Conservation (phyloP, 2,888 invertebrate species). For the Latrodectus elegans region DNA sequence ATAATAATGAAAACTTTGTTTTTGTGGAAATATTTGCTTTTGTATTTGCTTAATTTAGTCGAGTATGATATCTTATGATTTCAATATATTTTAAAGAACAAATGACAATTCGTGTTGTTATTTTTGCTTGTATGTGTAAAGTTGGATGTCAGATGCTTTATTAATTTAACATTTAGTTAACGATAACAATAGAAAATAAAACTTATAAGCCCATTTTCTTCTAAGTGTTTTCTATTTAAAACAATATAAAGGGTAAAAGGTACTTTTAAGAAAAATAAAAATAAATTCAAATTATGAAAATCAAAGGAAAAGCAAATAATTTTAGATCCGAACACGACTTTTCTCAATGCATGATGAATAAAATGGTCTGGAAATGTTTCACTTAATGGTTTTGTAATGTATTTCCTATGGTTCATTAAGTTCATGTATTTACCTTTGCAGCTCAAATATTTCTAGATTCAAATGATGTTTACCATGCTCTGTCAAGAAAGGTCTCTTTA, state of each 20-base stretch:
- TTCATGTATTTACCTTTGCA: constrained; percentile 44
- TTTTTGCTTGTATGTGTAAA: no score
- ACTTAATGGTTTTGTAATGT: constrained; percentile 56
- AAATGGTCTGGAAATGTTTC: neutral
- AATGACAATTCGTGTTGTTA: no score
- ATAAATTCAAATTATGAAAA: constrained; percentile 12
- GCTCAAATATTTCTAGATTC: constrained; percentile 25
- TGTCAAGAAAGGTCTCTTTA: neutral
- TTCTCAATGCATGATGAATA: constrained; percentile 12
- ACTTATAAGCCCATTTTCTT: no score
- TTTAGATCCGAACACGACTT: constrained; percentile 33
- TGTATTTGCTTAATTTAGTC: no score
- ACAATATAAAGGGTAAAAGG: neutral
- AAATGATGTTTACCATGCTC: constrained; percentile 43
- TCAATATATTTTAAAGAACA: no score
- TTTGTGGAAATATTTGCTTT: no score
- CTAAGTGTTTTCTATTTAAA: no score
- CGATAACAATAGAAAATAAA: no score
- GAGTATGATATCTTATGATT: no score
- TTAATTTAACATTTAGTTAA: no score
- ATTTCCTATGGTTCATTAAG: constrained; percentile 58
- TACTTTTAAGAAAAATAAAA: neutral
- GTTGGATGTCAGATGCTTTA: no score
- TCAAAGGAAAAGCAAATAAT: constrained; percentile 35
- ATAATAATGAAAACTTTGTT: no score